These are phyloP conservation scores for Leptopilina clavipes DNA, from an alignment of 1,140 invertebrate species.

Conservation along the genomic window DNA sequence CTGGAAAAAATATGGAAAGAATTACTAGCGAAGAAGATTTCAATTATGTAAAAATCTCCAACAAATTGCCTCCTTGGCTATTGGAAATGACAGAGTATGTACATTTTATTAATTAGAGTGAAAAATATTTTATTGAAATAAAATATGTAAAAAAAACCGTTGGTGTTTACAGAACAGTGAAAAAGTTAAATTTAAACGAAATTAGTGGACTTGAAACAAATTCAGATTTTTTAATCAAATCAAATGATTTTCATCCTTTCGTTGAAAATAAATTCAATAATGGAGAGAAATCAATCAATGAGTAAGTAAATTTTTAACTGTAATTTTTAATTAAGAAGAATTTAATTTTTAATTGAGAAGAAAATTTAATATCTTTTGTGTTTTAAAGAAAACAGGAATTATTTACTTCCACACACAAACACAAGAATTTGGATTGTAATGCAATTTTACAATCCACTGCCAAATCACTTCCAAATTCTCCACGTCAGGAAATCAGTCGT, in stretches of 20 bases:
- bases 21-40: conserved; percentile 18
- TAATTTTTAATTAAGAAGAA: too few species aligned
- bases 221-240: conserved; percentile 36
- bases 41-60: background rate
- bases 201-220: conserved; percentile 34
- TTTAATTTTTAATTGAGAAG: too few species aligned
- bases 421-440: background rate
- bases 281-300: background rate
- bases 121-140: too few species aligned
- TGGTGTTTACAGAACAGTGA: conserved; percentile 45
- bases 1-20: background rate
- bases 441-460: conserved; percentile 17
- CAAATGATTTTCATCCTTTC: background rate
- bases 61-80: conserved; percentile 57
- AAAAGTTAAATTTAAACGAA: conserved; percentile 45
- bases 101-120: conserved; percentile 13
- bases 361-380: conserved; percentile 7
- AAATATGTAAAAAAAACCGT: background rate
- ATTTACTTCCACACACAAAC: conserved; percentile 16
- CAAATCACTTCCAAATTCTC: conserved; percentile 26
- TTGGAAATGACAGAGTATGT: conserved; percentile 61
- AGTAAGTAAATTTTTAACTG: conserved; percentile 11
- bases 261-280: background rate
- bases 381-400: background rate
- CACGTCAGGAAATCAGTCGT: background rate